Conservation (phyloP, 2,797 vertebrate species). For the Eurystomus glaucurus region DNA sequence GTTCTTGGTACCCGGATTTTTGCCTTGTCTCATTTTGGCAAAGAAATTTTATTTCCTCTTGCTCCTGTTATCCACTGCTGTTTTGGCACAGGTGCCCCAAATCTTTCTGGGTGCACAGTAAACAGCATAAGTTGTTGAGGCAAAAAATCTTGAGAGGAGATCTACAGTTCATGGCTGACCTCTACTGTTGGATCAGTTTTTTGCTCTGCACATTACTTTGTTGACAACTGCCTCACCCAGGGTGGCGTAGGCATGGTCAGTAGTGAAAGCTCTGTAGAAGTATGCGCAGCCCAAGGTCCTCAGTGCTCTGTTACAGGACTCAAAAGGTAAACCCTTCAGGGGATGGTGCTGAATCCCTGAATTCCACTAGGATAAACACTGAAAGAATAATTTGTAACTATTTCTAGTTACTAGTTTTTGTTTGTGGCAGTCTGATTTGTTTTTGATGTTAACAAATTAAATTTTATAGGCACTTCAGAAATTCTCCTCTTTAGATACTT, state of each 20-base stretch:
- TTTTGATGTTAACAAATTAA: background rate
- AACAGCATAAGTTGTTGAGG: background rate
- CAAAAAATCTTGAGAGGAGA: background rate
- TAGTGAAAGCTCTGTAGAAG: background rate
- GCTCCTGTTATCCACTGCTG: background rate
- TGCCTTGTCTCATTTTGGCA: background rate
- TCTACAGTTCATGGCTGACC: slow-evolving; percentile 53
- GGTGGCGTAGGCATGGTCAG: background rate
- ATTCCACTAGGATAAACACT: background rate
- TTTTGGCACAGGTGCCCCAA: background rate
- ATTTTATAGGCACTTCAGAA: background rate
- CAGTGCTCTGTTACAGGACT: background rate
- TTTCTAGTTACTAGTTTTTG: background rate
- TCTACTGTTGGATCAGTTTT: slow-evolving; percentile 31
- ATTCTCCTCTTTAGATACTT: background rate
- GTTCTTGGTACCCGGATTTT: background rate
- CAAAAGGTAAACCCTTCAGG: background rate
- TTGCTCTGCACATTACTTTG: background rate
- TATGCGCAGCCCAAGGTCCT: background rate
- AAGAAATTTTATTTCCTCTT: background rate
- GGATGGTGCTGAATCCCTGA: background rate
- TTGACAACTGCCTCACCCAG: background rate
- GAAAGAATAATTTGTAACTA: background rate
- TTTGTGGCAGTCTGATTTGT: background rate
- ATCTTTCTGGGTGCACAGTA: slow-evolving; percentile 2